A percentile compares a stretch with the other conserved stretches of the same genome.
Conservation (phyloP, 2,888 invertebrate genomes). For the Fabriciana adippe region DNA sequence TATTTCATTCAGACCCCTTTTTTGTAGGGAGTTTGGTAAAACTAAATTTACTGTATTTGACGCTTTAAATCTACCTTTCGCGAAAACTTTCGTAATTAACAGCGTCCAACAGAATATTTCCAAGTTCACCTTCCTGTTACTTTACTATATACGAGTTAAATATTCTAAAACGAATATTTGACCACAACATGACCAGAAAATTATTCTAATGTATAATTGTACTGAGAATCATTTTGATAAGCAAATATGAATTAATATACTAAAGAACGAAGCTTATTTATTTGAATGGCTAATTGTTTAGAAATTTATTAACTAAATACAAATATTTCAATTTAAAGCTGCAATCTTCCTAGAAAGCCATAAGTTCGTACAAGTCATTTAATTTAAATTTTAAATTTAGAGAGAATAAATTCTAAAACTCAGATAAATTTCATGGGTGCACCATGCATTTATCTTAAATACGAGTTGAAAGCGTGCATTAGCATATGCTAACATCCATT, state of each 20-base stretch:
- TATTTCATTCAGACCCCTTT: constrained; percentile 18
- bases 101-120: constrained; percentile 29
- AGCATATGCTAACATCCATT: constrained; percentile 38
- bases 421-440: constrained; percentile 28
- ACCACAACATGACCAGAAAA: too few species aligned
- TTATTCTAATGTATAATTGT: too few species aligned
- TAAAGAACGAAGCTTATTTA: not conserved
- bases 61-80: constrained; percentile 33
- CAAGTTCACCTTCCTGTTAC: constrained; percentile 21
- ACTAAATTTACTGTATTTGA: constrained; percentile 32
- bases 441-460: constrained; percentile 33
- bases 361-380: constrained; percentile 19
- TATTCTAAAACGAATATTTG: not conserved
- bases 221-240: too few species aligned
- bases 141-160: not conserved
- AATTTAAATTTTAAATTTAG: constrained; percentile 33
- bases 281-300: constrained; percentile 1
- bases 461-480: constrained; percentile 35
- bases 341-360: constrained; percentile 5
- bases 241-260: constrained; percentile 7
- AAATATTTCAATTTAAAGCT: constrained; percentile 12
- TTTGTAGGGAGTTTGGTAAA: constrained; percentile 15
- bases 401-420: constrained; percentile 33
- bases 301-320: constrained; percentile 6
- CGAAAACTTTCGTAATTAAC: constrained; percentile 36